Base-by-base conservation (phyloP, 2,113 vertebrate genomes). In the Calidris pygmaea region DNA sequence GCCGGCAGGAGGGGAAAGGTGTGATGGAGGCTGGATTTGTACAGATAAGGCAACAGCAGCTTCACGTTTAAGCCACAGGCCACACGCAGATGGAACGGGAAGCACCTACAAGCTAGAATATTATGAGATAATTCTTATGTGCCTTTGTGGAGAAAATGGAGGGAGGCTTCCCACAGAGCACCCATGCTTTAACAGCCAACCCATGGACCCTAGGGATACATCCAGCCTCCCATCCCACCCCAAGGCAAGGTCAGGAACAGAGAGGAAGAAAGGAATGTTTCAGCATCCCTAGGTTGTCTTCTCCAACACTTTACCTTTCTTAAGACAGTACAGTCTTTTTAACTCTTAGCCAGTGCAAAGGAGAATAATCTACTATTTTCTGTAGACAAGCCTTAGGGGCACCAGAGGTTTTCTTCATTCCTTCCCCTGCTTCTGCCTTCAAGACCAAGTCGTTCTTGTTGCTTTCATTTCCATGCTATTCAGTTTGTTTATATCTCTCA, bases 161-260 rank as follows among this genome's bases (percentile, higher is more conserved):
- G 12, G 17, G 37, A 63, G 26, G 47, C 12, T 95, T 77, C 58
- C 53, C 21, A 52, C 23, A 80, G 66, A 72, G 10, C 41, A 58
- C 9, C 6, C 1, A 0, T 7, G 10, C 35, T 22, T 73, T 39
- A 63, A 6, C 3, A 1, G 71, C 26, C 58, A 83, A 70, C 4
- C 19, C 50, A 26, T 2, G 3, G 43, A 45, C 29, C 23, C 17
- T 2, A 63, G 34, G 18, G 34, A 62, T 59, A 73, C 13, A 50
- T 45, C 37, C 43, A 77, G 56, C 10, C 47, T 77, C 45, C 16
- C 30, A 79, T 3, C 26, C 29, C 67, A n/a, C 20, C n/a, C 32
- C 37, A 72, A 20, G 7, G 17, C 14, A 94, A 78, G 47, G 66
- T 23, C 37, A 50, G 50, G 13, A 89, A 77, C 50, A 77, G 13